Evolutionary conservation across 1,140 invertebrate species (phyloP), one percentile per base, ranked within the genome.

Genomic region (Ctenoplectra terminalis): DNA sequence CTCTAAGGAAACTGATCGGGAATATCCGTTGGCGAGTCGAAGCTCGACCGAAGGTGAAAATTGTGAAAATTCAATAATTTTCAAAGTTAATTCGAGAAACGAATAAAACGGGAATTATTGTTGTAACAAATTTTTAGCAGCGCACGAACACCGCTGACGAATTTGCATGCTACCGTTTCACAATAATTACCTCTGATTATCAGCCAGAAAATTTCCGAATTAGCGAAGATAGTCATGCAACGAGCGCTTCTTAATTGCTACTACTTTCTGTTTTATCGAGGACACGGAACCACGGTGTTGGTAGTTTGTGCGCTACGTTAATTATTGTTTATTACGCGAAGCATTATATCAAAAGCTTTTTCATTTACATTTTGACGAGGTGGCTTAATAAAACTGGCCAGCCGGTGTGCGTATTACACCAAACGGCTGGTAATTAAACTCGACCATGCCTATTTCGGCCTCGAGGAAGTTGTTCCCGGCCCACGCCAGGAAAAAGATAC

Each of bases 381-480:
- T 77, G 52, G 78, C 52, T 82, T 87, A 63, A 78, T 83, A 82
- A 88, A 85, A 81, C 43, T 40, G 29, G n/a, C 34, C 50, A 40
- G 37, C 31, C 63, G 46, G 31, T 15, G 64, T 50, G 67, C 23
- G 61, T 69, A 83, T 81, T 84, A 84, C 81, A 46, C 75, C 64
- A 84, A 83, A 84, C 56, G 46, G 54, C 2, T 76, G 76, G 85
- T 78, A 90, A 90, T 90, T 90, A 90, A 90, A 87, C 78, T 67
- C 70, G 67, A 72, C 20, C 71, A 58, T 69, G 80, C 66, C 74
- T 86, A 85, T 85, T 81, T 77, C 82, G 66, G 81, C 85, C 60
- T 77, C 70, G 70, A 83, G 63, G 73, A 78, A 82, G 71, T 75
- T 58, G 52, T 70, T 50, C 58, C 48, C 81, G 29, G 40, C 50